Base-by-base conservation (phyloP, 2,113 vertebrate species). In the Pelodiscus sinensis region DNA sequence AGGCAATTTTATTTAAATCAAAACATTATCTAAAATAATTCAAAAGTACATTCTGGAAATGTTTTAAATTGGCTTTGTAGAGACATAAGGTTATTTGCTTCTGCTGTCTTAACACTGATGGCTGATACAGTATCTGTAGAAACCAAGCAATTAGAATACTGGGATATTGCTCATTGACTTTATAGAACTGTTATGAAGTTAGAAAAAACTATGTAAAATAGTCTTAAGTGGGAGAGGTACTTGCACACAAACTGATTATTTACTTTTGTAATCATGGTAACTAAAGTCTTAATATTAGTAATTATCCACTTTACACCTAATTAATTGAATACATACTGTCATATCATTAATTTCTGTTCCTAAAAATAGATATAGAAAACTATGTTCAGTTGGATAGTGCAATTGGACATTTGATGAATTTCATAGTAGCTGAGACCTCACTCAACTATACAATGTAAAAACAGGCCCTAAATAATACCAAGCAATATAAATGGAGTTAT, bases 11-110 rank as follows among this genome's bases (percentile, higher is more conserved):
- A 97, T 95, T 96, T 95, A 96, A 98, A 97, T 94, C 73, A 93
- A 95, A 95, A 85, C 80, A 27, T 96, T 97, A 96, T 98, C 94
- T 96, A 93, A 97, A 96, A 91, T 90, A 97, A 94, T 92, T 92
- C 58, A 62, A 89, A 97, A 90, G 5, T 84, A 50, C 87, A 88
- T 89, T 81, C 85, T 75, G 81, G 91, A 97, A 95, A 92, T 94
- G 73, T 78, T 90, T 94, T 86, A 85, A 97, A 96, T 85, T 84
- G 55, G 65, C 79, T 97, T 94, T 97, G 83, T 77, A 82, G 83
- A 94, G 85, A 87, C 78, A 86, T 35, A 87, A 94, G 93, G 19
- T 81, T 79, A n/a, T 95, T 93, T 1, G 12, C 91, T 96, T 95
- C 88, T 96, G 60, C 92, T 21, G 83, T 75, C 89, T 94, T 93